These are phyloP conservation scores for Balearica regulorum DNA, from an alignment of 2,797 vertebrate genomes.

Conservation along the genomic window DNA sequence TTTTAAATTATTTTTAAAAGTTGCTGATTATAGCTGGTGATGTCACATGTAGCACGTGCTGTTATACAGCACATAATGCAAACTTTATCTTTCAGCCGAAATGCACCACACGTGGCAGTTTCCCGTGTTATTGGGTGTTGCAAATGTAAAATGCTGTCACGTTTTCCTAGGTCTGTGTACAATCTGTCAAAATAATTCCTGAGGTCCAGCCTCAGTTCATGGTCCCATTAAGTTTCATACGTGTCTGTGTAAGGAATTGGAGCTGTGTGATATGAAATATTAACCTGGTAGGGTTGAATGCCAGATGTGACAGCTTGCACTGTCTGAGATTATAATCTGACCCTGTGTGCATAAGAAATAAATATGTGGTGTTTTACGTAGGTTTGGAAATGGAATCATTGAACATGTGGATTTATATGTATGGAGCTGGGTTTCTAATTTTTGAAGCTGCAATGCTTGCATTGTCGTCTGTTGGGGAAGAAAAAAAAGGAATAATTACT, in stretches of 20 bases:
- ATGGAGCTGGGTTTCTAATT: neutral
- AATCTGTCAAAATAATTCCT: conserved; percentile 53
- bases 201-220: neutral
- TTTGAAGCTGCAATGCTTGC: neutral
- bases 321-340: conserved; percentile 54
- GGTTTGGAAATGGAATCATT: conserved; percentile 25
- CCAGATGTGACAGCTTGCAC: conserved; percentile 33
- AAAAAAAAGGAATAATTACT: conserved; percentile 4
- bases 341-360: neutral
- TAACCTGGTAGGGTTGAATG: conserved; percentile 16
- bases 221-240: neutral
- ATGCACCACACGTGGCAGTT: neutral
- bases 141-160: neutral
- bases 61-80: neutral
- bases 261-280: conserved; percentile 28
- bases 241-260: neutral
- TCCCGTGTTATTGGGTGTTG: neutral
- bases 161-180: conserved; percentile 22
- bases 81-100: neutral
- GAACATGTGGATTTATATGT: conserved; percentile 9
- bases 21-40: neutral
- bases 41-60: accelerated
- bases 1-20: neutral
- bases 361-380: neutral
- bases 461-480: neutral